These are phyloP conservation scores for Melinaea marsaeus DNA, from an alignment of 2,888 invertebrate species.

Conservation along the genomic window DNA sequence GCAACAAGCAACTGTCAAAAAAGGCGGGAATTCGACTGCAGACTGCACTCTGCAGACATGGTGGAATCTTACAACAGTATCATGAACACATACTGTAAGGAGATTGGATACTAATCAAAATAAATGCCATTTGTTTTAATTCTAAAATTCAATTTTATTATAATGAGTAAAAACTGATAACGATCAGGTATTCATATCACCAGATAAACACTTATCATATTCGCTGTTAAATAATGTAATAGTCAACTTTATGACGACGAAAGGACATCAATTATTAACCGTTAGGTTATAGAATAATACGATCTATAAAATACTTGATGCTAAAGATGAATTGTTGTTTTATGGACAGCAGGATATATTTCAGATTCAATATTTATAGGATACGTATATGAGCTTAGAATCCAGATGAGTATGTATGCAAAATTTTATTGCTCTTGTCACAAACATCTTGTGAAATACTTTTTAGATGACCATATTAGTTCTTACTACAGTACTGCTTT, in stretches of 20 bases:
- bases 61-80: background rate
- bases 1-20: constrained; percentile 50
- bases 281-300: background rate
- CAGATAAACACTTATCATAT: background rate
- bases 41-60: constrained; percentile 2
- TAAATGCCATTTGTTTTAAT: background rate
- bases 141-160: background rate
- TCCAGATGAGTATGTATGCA: no score
- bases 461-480: no score
- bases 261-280: background rate
- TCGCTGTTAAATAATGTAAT: background rate
- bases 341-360: no score
- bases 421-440: no score
- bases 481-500: no score
- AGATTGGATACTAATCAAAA: background rate
- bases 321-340: no score
- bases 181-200: background rate
- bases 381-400: no score
- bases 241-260: background rate
- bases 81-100: background rate
- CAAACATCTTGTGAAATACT: no score
- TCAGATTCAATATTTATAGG: no score
- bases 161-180: background rate
- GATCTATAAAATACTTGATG: no score
- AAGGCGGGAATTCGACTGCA: constrained; percentile 44